These are phyloP conservation scores for Varroa destructor DNA, from an alignment of 1,140 invertebrate genomes.

Conservation along the genomic window DNA sequence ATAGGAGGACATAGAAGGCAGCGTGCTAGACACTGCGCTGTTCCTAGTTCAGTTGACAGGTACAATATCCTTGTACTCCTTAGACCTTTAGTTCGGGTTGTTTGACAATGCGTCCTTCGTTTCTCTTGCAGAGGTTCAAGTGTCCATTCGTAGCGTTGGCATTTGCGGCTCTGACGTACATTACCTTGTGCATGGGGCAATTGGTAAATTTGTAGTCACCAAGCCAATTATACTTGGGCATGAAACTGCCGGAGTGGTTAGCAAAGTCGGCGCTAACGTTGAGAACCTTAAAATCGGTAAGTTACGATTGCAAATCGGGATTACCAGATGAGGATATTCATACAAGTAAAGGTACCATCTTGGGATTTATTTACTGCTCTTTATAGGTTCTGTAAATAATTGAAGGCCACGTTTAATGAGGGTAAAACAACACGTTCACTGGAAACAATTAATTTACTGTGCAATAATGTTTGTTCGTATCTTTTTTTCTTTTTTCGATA, in stretches of 20 bases:
- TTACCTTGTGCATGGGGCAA: conserved; percentile 64
- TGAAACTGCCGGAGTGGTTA: conserved; percentile 63
- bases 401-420: conserved; percentile 20
- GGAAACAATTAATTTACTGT: neutral
- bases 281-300: conserved; percentile 55
- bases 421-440: conserved; percentile 17
- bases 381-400: conserved; percentile 29
- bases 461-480: no score
- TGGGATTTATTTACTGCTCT: neutral
- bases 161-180: conserved; percentile 92
- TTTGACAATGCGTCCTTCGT: neutral
- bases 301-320: neutral
- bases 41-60: no score
- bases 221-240: conserved; percentile 78
- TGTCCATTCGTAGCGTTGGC: conserved; percentile 73
- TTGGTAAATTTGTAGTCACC: conserved; percentile 63
- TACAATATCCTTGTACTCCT: no score
- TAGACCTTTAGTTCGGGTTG: no score
- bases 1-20: no score
- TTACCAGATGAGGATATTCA: neutral
- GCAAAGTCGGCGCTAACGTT: conserved; percentile 57
- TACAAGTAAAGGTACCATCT: neutral
- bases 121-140: conserved; percentile 51
- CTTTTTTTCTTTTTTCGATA: no score
- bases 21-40: no score